Evolutionary conservation across 2,113 vertebrate species (phyloP).

Genomic region (Nycticorax nycticorax): DNA sequence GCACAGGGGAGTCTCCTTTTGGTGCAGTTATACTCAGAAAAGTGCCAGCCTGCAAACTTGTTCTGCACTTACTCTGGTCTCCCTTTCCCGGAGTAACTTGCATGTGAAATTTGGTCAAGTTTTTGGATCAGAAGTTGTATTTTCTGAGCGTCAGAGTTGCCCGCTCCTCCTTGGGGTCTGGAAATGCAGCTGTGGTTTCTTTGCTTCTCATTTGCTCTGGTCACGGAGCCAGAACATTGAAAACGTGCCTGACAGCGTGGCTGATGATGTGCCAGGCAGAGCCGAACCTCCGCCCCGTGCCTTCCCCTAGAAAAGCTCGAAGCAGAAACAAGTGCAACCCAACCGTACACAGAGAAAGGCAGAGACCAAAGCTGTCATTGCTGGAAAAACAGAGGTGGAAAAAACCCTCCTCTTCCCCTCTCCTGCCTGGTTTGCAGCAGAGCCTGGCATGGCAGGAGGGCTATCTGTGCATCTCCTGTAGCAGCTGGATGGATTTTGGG

Average conservation of each 20-base stretch:
- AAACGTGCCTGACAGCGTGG: background rate
- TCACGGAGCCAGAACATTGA: rapidly evolving
- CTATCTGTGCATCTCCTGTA: background rate
- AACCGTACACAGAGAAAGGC: background rate
- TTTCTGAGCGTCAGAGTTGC: background rate
- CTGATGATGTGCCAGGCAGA: background rate
- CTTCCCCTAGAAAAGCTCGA: background rate
- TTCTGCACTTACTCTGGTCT: background rate
- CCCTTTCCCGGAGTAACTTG: background rate
- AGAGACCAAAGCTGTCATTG: background rate
- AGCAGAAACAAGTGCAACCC: background rate
- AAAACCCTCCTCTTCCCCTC: background rate
- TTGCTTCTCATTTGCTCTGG: rapidly evolving
- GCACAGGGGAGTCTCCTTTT: background rate
- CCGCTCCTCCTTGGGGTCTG: background rate
- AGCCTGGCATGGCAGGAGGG: background rate
- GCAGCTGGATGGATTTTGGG: background rate
- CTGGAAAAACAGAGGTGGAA: background rate
- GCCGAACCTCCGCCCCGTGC: rapidly evolving
- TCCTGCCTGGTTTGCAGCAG: background rate
- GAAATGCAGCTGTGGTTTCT: background rate
- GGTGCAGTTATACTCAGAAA: background rate
- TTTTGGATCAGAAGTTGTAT: background rate
- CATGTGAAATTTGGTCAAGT: background rate
- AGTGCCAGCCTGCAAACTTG: background rate